phyloP scores from a whole-genome alignment of 2,888 invertebrate genomes.

The Boloria selene region DNA sequence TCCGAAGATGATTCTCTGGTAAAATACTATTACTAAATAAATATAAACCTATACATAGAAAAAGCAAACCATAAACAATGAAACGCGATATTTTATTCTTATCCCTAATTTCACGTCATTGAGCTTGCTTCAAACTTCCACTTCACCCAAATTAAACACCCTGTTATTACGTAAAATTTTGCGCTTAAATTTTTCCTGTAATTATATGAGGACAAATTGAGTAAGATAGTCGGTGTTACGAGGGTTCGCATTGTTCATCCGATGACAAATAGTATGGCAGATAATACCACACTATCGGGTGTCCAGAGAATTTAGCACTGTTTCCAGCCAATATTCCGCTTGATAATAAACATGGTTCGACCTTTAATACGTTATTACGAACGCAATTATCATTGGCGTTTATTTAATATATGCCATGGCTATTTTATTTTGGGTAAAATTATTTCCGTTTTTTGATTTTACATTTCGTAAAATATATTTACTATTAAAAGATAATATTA shows the following conservation, averaged over 20 bases:
- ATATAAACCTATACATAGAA: too few species aligned
- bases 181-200: constrained; percentile 52
- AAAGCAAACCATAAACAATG: too few species aligned
- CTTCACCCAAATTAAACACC: constrained; percentile 10
- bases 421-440: constrained; percentile 26
- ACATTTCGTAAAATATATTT: not conserved
- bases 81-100: too few species aligned
- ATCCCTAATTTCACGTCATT: not conserved
- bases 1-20: too few species aligned
- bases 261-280: constrained; percentile 79
- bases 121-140: not conserved
- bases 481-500: not conserved
- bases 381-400: constrained; percentile 38
- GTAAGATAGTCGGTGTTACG: constrained; percentile 67
- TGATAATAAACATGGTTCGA: constrained; percentile 71
- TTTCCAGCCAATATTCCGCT: constrained; percentile 77
- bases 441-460: constrained; percentile 1
- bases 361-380: constrained; percentile 43
- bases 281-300: constrained; percentile 81
- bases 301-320: constrained; percentile 77
- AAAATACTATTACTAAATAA: too few species aligned
- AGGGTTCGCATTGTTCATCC: constrained; percentile 71
- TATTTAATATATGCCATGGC: constrained; percentile 35
- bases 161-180: constrained; percentile 32
- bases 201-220: constrained; percentile 71